phyloP scores from a whole-genome alignment of 2,113 vertebrate species.

The Acrocephalus kingi region DNA sequence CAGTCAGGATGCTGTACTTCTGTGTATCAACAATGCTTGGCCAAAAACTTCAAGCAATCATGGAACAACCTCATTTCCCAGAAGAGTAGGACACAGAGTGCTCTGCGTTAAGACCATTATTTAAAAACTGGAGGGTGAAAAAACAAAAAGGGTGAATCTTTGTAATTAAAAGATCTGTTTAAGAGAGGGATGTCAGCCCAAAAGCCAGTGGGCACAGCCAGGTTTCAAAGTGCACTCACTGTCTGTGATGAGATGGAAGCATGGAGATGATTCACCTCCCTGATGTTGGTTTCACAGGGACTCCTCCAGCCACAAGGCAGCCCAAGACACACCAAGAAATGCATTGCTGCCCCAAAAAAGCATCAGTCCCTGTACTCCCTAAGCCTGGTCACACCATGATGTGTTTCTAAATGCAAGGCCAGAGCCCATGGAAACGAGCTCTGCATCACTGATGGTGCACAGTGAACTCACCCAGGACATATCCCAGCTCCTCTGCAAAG shows the following conservation, averaged over 20 bases:
- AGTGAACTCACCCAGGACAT: background rate
- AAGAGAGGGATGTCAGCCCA: background rate
- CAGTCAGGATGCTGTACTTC: background rate
- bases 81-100: background rate
- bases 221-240: background rate
- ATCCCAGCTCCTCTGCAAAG: background rate
- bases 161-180: background rate
- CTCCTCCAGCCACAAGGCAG: background rate
- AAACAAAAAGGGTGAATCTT: background rate
- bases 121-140: background rate
- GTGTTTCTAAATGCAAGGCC: background rate
- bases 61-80: background rate
- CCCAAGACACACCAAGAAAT: background rate
- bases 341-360: background rate
- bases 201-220: background rate
- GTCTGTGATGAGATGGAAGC: background rate
- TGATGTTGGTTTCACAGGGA: background rate
- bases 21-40: background rate
- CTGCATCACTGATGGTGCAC: too few relatives aligned
- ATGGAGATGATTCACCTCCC: background rate
- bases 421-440: background rate
- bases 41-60: background rate
- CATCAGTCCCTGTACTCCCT: background rate
- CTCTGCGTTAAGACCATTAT: background rate
- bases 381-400: background rate